Evolutionary conservation across 2,113 vertebrate species (phyloP).

Genomic region (Rafetus swinhoei): DNA sequence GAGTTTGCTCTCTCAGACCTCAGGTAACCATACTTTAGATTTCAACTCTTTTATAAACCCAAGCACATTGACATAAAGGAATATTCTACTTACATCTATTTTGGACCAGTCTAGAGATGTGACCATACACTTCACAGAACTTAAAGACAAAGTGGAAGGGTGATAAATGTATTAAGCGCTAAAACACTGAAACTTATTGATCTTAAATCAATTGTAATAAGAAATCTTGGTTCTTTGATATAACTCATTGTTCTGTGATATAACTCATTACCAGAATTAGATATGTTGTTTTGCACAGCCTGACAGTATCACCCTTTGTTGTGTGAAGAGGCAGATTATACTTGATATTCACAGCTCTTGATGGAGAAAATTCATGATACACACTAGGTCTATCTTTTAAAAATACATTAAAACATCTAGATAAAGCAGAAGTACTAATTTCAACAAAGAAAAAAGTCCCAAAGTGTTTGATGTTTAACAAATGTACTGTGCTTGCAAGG

Average conservation of each 20-base stretch:
- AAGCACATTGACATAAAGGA: neutral
- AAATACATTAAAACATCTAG: neutral
- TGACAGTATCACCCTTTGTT: neutral
- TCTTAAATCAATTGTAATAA: neutral
- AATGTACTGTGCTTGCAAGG: neutral
- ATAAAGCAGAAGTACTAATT: neutral
- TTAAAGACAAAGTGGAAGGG: neutral
- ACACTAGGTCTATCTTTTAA: neutral
- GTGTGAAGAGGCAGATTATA: neutral
- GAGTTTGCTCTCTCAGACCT: neutral
- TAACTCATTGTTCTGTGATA: neutral
- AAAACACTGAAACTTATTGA: neutral
- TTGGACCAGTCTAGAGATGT: neutral
- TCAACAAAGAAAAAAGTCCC: neutral
- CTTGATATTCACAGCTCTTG: neutral
- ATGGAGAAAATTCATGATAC: neutral
- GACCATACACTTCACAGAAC: neutral
- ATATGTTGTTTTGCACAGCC: neutral
- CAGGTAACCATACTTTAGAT: neutral
- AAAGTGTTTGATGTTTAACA: neutral
- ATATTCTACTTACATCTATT: neutral
- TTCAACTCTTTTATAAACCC: neutral
- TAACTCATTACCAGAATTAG: conserved; percentile 28
- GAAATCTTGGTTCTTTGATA: neutral
- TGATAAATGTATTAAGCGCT: neutral